Evolutionary conservation across 2,888 invertebrate species (phyloP).

Genomic region (Mycalesis mineus): DNA sequence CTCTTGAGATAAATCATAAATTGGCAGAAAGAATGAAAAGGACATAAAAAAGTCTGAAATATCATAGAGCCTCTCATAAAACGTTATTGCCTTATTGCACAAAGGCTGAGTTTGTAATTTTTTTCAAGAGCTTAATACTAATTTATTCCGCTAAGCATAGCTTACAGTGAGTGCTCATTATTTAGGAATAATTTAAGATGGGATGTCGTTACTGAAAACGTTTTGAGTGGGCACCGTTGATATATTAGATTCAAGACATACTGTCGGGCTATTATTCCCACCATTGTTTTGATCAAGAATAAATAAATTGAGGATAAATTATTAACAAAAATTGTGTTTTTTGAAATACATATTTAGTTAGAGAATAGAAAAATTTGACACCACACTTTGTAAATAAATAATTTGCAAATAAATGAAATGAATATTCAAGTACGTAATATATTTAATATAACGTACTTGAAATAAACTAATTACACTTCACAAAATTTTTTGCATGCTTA

Average conservation of each 20-base stretch:
- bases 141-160: background rate
- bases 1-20: too few relatives aligned
- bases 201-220: slow-evolving; percentile 4
- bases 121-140: background rate
- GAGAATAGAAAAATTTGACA: too few relatives aligned
- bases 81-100: background rate
- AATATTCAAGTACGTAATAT: too few relatives aligned
- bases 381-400: too few relatives aligned
- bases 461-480: too few relatives aligned
- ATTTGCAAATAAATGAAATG: too few relatives aligned
- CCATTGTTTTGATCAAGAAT: too few relatives aligned
- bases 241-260: background rate
- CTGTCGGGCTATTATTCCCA: background rate
- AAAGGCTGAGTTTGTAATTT: background rate
- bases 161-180: background rate
- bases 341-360: too few relatives aligned
- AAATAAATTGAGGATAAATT: too few relatives aligned
- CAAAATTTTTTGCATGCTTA: too few relatives aligned
- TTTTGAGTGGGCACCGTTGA: slow-evolving; percentile 2
- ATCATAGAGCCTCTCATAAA: background rate
- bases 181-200: slow-evolving; percentile 7
- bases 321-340: too few relatives aligned
- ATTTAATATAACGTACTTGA: too few relatives aligned
- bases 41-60: background rate
- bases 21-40: background rate